Base-by-base conservation (phyloP, 2,888 invertebrate species). In the Kryphioiulus occultus region DNA sequence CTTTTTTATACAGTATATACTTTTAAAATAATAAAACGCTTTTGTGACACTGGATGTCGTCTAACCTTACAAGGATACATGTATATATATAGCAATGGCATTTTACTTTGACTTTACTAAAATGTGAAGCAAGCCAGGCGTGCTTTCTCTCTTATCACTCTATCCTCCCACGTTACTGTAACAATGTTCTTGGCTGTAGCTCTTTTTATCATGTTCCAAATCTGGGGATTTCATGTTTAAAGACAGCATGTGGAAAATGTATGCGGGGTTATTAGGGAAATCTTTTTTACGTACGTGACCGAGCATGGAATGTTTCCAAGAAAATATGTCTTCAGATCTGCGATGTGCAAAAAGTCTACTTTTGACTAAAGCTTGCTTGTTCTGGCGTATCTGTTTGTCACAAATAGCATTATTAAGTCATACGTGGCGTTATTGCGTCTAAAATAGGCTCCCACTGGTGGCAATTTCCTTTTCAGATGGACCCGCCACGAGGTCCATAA, bases 401-500 rank as follows among this genome's bases (percentile, higher is more conserved):
- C 22, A 68, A 68, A n/a, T n/a, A 4, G 19, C 53, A 53, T 53
- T 53, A 68, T 68, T 68, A 22, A 68, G 68, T 68, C 4, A 68
- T 4, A 26, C 12, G 19, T 68, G 26, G 26, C 44, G 15, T 44
- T 26, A 26, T 68, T 68, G 22, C 26, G 22, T n/a, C 68, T 26
- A 26, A 68, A 68, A 68, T n/a, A 35, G 12, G 22, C 68, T 10
- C 68, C 68, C 68, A 68, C 26, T 22, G 68, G 22, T 68, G 68
- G 68, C 26, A 68, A 68, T 68, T 68, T 68, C 26, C 68, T 22
- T 68, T 26, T 22, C 22, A 68, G 26, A 22, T 68, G 68, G 26
- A 26, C 68, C 68, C 26, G 68, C 68, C 68, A 68, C 26, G 26
- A 68, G 68, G 22, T 68, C 68, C 68, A 68, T 68, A 68, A 68